Percentiles rank a stretch among this genome's conserved stretches.
Evolutionary conservation across 1,140 invertebrate species (phyloP).

Genomic region (Lepidurus apus): DNA sequence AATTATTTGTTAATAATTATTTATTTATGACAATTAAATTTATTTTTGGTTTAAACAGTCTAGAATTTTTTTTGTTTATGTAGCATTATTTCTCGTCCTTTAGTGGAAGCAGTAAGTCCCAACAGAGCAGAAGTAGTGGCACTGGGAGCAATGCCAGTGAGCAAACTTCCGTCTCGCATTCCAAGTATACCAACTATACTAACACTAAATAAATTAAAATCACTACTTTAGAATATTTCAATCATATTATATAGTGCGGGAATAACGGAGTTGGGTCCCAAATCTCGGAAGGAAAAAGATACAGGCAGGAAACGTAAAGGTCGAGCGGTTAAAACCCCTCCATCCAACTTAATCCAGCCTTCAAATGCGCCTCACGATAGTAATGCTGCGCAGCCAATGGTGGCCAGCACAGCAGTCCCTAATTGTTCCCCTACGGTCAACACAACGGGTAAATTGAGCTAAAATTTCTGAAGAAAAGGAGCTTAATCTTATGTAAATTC

Average conservation of each 20-base stretch:
- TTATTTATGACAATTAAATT: neutral
- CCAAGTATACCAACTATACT: conserved; percentile 30
- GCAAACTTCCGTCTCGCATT: conserved; percentile 50
- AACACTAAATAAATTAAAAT: neutral
- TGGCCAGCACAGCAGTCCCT: neutral
- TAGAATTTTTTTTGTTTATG: no score
- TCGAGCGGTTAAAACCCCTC: neutral
- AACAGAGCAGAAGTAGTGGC: conserved; percentile 68
- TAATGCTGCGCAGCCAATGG: conserved; percentile 1
- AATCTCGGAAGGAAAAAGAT: conserved; percentile 39
- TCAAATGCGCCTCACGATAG: conserved; percentile 22
- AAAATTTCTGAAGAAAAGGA: no score
- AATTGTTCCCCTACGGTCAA: neutral
- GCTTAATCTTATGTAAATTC: no score
- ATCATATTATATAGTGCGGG: conserved; percentile 30
- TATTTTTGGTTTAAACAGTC: no score
- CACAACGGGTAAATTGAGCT: neutral
- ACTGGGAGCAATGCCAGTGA: conserved; percentile 59
- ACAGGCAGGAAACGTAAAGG: conserved; percentile 26
- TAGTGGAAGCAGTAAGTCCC: conserved; percentile 69
- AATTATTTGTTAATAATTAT: conserved; percentile 30
- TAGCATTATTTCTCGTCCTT: conserved; percentile 42
- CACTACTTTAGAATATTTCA: conserved; percentile 27
- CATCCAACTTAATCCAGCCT: neutral
- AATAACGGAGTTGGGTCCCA: conserved; percentile 39